phyloP scores from a whole-genome alignment of 2,113 vertebrate genomes.

The Falco punctatus region DNA sequence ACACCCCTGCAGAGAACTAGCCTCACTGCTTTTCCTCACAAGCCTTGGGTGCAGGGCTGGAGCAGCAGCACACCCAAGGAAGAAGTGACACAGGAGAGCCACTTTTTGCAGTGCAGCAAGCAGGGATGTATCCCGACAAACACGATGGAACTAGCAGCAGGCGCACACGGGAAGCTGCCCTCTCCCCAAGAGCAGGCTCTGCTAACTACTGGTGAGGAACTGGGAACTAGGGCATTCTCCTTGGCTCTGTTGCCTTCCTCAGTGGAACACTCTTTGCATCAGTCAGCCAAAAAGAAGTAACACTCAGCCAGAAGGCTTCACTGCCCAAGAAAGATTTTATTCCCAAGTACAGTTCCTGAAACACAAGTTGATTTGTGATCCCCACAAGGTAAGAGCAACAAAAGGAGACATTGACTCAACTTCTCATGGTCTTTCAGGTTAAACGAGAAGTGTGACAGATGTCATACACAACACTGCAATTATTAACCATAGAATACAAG shows the following conservation, averaged over 20 bases:
- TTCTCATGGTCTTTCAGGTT: not conserved
- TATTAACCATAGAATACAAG: not conserved
- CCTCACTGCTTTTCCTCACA: rapidly evolving
- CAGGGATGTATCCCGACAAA: rapidly evolving
- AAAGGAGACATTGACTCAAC: not conserved
- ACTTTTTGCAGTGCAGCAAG: not conserved
- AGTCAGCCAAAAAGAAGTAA: not conserved
- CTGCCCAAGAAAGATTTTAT: not conserved
- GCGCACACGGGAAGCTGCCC: rapidly evolving
- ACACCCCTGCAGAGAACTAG: not conserved
- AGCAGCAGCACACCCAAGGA: not conserved
- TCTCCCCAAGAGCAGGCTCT: not conserved
- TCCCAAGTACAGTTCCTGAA: not conserved
- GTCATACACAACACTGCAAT: not conserved
- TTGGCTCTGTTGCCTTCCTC: not conserved
- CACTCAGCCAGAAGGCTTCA: not conserved
- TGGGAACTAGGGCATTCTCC: not conserved
- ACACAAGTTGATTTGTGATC: not conserved
- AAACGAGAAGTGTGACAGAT: not conserved
- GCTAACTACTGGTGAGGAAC: not conserved
- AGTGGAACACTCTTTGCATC: not conserved
- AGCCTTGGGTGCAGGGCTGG: not conserved
- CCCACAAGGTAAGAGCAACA: not conserved
- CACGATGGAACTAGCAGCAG: not conserved
- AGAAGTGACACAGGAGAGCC: not conserved